Evolutionary conservation across 2,797 vertebrate species (phyloP), one percentile per base, ranked within the genome.

Genomic region (Peromyscus nudipes): DNA sequence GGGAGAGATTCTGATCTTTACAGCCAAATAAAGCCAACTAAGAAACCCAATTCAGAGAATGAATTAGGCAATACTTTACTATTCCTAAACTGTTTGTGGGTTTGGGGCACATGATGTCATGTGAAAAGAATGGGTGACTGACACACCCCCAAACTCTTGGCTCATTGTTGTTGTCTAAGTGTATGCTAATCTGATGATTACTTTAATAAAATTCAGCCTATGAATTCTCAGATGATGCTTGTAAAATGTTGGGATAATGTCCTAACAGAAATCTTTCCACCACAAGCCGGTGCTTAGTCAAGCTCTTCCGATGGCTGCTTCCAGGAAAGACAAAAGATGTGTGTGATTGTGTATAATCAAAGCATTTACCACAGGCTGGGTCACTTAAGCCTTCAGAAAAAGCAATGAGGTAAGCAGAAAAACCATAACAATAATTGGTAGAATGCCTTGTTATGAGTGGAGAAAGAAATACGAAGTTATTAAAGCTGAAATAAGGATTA

Each of bases 401-500:
- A 96, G 0, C 88, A 97, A 76, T 77, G 89, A 92, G 95, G 87
- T 93, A 97, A 94, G 90, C 37, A 71, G 73, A 65, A 57, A 94
- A 95, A 91, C 96, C 77, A 31, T 21, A 43, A 89, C 0, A 0
- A 25, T 86, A 52, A 76, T 93, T 81, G 92, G 76, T 46, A 81
- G 75, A 92, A 84, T 71, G 25, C 97, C 73, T 96, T 52, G 17
- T n/a, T 95, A 67, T 89, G 97, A 90, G 81, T 95, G 64, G 75
- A 97, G 94, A 76, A 91, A 96, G 85, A 34, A 92, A 57, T 37
- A 62, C 52, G 85, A 89, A 85, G 71, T 92, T 95, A 73, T 71
- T 19, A 5, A 90, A 97, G 34, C 17, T 60, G 55, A 97, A n/a
- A 95, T 75, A 62, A 92, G 77, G 83, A 65, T 29, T 94, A 29